Evolutionary conservation across 2,888 invertebrate genomes (phyloP), one percentile per base, ranked within the genome.

Genomic region (Galerucella pusilla): DNA sequence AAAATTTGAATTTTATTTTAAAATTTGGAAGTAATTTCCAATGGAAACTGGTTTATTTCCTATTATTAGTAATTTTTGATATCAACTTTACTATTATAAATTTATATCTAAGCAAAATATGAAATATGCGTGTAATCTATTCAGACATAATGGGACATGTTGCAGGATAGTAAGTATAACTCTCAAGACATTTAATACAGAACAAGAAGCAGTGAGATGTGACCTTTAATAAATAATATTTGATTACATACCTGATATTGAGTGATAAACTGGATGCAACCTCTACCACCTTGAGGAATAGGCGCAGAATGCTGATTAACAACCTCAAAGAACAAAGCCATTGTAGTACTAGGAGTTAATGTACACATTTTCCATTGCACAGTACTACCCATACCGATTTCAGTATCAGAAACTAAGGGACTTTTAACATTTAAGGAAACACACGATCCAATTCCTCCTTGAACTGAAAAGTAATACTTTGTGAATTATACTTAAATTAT

Each of bases 301-400:
- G 97, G 96, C 4, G 97, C 96, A 16, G 97, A 94, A 87, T 98
- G 98, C 89, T 98, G 94, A 85, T 96, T 97, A 20, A 96, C 95
- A 76, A 99, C 96, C 90, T 99, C 99, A 88, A 99, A 98, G 90
- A 98, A 97, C 82, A 98, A 91, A 5, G 95, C 96, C 85, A 97
- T 93, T 0, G 99, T 98, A 16, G 96, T 94, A 84, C 95, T 96
- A 0, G 99, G 98, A 61, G 93, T 95, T 35, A 99, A 90, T 0
- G 97, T 94, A 88, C 99, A 98, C 89, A 99, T 93, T 89, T 99
- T 99, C 99, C 99, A 99, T 85, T 98, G 97, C 76, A 96, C 95
- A 0, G 99, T 99, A 81, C 96, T 97, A 49, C 98, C 99, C 89
- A 99, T 93, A 72, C 99, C 99, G 83, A 99, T 95, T 89, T 99